These are phyloP conservation scores for Drosophila macrospina DNA, from an alignment of 2,888 invertebrate genomes.

Conservation along the genomic window DNA sequence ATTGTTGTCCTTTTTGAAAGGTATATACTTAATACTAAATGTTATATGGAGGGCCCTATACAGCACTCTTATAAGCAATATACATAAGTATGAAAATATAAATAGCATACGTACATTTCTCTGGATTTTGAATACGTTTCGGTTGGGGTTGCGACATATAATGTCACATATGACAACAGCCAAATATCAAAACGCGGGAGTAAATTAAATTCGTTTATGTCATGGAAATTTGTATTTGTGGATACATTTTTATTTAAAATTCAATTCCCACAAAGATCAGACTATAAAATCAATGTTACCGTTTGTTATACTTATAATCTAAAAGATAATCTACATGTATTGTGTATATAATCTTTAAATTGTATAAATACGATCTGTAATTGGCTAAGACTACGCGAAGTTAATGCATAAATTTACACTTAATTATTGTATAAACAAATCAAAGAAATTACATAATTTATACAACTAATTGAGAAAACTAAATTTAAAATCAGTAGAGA, in stretches of 20 bases:
- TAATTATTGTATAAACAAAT: slow-evolving; percentile 39
- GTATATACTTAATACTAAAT: slow-evolving; percentile 10
- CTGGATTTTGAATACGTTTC: not conserved
- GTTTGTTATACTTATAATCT: slow-evolving; percentile 47
- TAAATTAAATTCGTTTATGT: slow-evolving; percentile 3
- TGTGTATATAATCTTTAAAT: slow-evolving; percentile 42
- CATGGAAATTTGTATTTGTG: slow-evolving; percentile 48
- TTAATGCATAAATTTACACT: slow-evolving; percentile 51
- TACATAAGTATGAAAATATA: slow-evolving; percentile 15
- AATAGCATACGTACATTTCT: slow-evolving; percentile 5
- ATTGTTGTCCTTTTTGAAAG: slow-evolving; percentile 27
- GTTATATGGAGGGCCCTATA: slow-evolving; percentile 61
- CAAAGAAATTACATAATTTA: slow-evolving; percentile 31
- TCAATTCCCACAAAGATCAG: slow-evolving; percentile 74
- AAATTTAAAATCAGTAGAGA: slow-evolving; percentile 43
- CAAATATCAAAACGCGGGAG: not conserved
- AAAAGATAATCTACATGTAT: slow-evolving; percentile 53
- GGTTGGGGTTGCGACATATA: not conserved
- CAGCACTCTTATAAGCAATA: slow-evolving; percentile 58
- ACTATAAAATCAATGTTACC: slow-evolving; percentile 73
- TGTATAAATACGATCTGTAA: slow-evolving; percentile 70
- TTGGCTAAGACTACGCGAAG: slow-evolving; percentile 52
- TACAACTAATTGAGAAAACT: slow-evolving; percentile 35
- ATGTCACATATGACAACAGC: slow-evolving; percentile 1
- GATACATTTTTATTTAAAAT: slow-evolving; percentile 67